Percentiles rank a stretch among this genome's conserved stretches.
Evolutionary conservation across 2,113 vertebrate species (phyloP).

Genomic region (Myodes glareolus): DNA sequence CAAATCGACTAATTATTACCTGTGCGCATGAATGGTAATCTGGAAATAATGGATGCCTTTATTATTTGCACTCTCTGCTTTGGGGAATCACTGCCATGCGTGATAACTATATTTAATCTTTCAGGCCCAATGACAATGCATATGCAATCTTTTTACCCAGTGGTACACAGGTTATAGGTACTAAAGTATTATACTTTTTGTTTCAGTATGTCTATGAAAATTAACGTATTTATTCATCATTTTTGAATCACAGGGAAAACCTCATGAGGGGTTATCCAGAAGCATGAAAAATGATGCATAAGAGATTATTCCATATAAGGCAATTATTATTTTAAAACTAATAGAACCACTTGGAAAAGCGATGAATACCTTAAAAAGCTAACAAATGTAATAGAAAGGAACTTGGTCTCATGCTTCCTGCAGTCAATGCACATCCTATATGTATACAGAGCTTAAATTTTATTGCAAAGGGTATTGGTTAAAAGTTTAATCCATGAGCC

Average conservation of each 20-base stretch:
- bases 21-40: neutral
- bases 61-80: neutral
- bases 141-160: neutral
- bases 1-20: neutral
- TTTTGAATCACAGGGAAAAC: neutral
- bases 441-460: slow-evolving; percentile 22
- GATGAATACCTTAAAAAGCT: neutral
- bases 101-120: neutral
- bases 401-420: neutral
- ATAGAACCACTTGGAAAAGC: neutral
- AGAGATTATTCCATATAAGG: neutral
- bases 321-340: slow-evolving; percentile 18
- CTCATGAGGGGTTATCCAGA: neutral
- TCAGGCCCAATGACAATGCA: neutral
- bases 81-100: neutral
- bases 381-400: neutral
- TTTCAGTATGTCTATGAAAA: neutral
- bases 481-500: neutral
- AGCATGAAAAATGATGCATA: neutral
- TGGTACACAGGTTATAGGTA: neutral
- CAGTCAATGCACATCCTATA: neutral
- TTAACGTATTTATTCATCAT: slow-evolving; percentile 4
- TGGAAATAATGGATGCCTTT: neutral
- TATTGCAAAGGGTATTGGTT: slow-evolving; percentile 22
- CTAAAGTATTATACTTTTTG: neutral